These are phyloP conservation scores for Scaeva pyrastri DNA, from an alignment of 2,888 invertebrate species.

Conservation along the genomic window DNA sequence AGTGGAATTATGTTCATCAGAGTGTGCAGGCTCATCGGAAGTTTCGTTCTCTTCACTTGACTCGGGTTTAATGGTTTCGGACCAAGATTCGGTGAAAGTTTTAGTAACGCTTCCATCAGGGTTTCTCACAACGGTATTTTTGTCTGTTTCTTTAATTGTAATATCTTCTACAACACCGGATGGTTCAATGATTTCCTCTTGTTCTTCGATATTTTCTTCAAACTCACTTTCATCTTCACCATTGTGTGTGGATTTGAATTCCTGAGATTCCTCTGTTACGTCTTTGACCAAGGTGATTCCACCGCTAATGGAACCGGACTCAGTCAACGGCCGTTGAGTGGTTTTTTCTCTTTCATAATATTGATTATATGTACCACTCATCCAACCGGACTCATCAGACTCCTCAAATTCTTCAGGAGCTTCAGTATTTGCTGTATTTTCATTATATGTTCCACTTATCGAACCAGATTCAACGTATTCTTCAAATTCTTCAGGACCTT, in stretches of 20 bases:
- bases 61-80: conserved; percentile 9
- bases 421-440: not conserved
- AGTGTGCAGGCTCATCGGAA: not conserved
- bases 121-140: not conserved
- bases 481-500: not conserved
- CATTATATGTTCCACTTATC: not conserved
- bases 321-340: not conserved
- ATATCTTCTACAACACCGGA: not conserved
- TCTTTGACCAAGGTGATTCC: not conserved
- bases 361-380: not conserved
- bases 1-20: not conserved
- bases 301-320: not conserved
- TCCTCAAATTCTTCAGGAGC: not conserved
- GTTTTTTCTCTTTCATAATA: not conserved
- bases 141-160: not conserved
- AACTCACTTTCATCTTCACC: not conserved
- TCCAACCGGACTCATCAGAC: not conserved
- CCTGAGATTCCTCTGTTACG: not conserved
- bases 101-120: not conserved
- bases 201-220: not conserved
- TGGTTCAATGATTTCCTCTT: not conserved
- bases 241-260: not conserved
- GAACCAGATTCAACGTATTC: not conserved
- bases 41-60: not conserved
- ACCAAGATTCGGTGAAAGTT: conserved; percentile 6